Evolutionary conservation across 64 coral and sea anemone genomes (phyloP).

Genomic region (Montipora capricornis): DNA sequence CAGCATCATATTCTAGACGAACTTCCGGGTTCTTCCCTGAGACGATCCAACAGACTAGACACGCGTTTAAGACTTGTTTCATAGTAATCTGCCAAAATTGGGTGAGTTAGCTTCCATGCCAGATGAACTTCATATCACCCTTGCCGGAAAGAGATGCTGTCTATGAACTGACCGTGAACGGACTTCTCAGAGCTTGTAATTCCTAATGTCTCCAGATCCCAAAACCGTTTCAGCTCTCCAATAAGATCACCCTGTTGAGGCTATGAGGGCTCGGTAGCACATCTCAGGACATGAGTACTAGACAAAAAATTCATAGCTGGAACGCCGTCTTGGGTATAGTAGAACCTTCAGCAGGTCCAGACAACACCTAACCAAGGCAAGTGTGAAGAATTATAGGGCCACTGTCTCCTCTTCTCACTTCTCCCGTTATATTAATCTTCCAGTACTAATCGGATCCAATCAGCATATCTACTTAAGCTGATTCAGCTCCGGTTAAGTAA

Average conservation of each 20-base stretch:
- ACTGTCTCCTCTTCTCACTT: conserved; percentile 37
- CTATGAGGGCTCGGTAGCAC: neutral
- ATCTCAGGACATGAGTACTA: conserved; percentile 39
- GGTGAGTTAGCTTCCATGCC: conserved; percentile 55
- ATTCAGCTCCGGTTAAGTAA: neutral
- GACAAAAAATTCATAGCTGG: conserved; percentile 35
- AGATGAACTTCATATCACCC: conserved; percentile 64
- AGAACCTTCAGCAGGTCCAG: conserved; percentile 25
- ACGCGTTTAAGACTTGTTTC: conserved; percentile 28
- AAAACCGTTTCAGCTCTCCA: conserved; percentile 50
- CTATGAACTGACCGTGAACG: conserved; percentile 39
- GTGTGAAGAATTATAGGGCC: conserved; percentile 23
- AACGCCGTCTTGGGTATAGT: neutral
- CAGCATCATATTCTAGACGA: conserved; percentile 72
- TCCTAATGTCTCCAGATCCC: conserved; percentile 53
- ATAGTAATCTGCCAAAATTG: conserved; percentile 62
- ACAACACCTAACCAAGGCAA: conserved; percentile 20
- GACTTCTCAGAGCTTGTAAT: conserved; percentile 36
- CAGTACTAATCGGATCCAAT: conserved; percentile 62
- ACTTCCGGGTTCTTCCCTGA: conserved; percentile 30
- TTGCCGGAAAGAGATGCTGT: conserved; percentile 27
- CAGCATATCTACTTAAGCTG: conserved; percentile 33
- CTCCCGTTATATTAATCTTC: conserved; percentile 33
- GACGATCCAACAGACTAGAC: conserved; percentile 28
- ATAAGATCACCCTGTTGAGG: neutral